These are phyloP conservation scores for Polypedilum vanderplanki DNA, from an alignment of 1,140 invertebrate genomes.

Conservation along the genomic window DNA sequence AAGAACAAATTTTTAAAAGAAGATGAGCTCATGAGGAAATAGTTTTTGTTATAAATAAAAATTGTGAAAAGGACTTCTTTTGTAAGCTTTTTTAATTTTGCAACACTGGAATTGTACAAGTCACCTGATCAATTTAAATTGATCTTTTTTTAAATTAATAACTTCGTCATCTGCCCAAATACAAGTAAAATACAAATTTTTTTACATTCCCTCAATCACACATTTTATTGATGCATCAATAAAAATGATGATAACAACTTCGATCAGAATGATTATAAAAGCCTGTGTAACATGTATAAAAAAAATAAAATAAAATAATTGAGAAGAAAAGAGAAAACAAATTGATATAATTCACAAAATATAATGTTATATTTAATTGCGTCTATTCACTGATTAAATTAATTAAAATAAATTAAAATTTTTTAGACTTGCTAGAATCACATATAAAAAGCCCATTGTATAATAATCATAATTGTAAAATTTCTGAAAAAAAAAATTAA, in stretches of 20 bases:
- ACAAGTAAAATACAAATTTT: too few relatives aligned
- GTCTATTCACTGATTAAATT: conserved; percentile 2
- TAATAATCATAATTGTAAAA: neutral
- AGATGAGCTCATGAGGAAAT: conserved; percentile 10
- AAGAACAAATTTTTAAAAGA: conserved; percentile 5
- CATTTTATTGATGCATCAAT: too few relatives aligned
- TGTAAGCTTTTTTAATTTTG: neutral
- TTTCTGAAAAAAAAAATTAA: neutral
- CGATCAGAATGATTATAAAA: neutral
- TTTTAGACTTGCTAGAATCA: neutral
- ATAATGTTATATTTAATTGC: neutral
- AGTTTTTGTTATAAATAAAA: neutral
- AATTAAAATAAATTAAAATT: neutral
- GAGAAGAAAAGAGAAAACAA: neutral
- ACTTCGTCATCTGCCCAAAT: too few relatives aligned
- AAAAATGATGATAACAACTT: neutral
- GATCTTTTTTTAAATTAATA: too few relatives aligned
- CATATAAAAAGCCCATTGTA: neutral
- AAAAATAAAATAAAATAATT: neutral
- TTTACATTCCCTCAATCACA: too few relatives aligned
- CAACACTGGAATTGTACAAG: neutral
- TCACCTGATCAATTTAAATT: too few relatives aligned
- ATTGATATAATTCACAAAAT: neutral
- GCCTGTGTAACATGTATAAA: neutral
- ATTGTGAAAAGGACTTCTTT: neutral